Evolutionary conservation across 2,113 vertebrate genomes (phyloP).

Genomic region (Albula glossodonta): DNA sequence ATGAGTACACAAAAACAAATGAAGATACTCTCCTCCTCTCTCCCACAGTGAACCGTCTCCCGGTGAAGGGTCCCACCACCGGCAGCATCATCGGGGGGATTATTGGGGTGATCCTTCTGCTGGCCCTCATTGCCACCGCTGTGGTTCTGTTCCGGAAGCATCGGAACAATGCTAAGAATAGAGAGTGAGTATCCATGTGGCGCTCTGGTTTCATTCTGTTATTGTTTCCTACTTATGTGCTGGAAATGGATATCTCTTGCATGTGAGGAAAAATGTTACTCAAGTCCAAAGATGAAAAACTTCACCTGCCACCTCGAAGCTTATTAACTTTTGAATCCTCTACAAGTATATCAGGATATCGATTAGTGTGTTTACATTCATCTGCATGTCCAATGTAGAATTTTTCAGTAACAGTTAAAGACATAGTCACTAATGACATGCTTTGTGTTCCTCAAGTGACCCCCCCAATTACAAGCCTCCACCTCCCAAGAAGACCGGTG

Average conservation of each 20-base stretch:
- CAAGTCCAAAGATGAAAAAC: neutral
- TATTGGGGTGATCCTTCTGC: constrained; percentile 72
- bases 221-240: too few relatives aligned
- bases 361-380: neutral
- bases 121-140: constrained; percentile 70
- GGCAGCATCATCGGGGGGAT: constrained; percentile 80
- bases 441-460: constrained; percentile 60
- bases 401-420: neutral
- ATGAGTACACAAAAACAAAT: neutral
- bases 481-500: constrained; percentile 68
- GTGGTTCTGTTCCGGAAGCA: constrained; percentile 74
- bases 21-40: constrained; percentile 14
- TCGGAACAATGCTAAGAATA: constrained; percentile 54
- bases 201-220: too few relatives aligned
- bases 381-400: neutral
- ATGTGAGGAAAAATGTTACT: too few relatives aligned
- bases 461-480: constrained; percentile 85
- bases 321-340: neutral
- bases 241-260: too few relatives aligned
- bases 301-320: neutral
- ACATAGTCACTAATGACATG: neutral
- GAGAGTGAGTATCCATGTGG: constrained; percentile 67
- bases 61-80: constrained; percentile 64
- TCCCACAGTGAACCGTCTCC: constrained; percentile 57
- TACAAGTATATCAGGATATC: neutral